These are phyloP conservation scores for Nycticorax nycticorax DNA, from an alignment of 2,113 vertebrate genomes.

Conservation along the genomic window DNA sequence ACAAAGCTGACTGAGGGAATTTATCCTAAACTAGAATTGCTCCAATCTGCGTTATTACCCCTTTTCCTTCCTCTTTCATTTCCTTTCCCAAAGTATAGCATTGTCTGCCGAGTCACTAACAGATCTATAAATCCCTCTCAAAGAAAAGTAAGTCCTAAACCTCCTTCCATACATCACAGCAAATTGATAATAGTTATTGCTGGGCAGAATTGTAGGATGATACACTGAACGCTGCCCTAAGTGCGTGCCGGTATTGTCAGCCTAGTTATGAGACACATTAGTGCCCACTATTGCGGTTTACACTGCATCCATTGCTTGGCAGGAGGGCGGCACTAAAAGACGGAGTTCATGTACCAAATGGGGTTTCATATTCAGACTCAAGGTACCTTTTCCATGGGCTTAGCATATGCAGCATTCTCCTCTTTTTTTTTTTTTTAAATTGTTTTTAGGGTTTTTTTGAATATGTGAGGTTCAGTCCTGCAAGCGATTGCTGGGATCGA, in stretches of 20 bases:
- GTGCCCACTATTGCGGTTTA: not conserved
- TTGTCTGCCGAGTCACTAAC: not conserved
- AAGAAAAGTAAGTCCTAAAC: not conserved
- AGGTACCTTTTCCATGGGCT: not conserved
- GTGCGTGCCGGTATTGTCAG: not conserved
- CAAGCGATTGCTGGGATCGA: fast-evolving
- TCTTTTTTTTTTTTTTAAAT: not conserved
- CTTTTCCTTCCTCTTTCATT: not conserved
- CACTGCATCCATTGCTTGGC: not conserved
- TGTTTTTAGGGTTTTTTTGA: not conserved
- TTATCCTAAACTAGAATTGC: not conserved
- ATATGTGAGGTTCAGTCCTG: not conserved
- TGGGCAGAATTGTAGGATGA: not conserved
- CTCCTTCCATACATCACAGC: not conserved
- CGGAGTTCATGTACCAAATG: too few relatives aligned
- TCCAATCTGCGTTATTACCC: not conserved
- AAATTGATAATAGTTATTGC: not conserved
- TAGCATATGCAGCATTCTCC: not conserved
- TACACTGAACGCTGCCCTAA: not conserved
- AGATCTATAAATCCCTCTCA: not conserved
- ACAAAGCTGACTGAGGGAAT: not conserved
- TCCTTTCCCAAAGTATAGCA: not conserved
- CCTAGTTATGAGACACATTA: not conserved
- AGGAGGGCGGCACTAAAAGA: not conserved
- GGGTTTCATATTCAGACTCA: not conserved